Conservation (phyloP, 2,888 invertebrate species). For the Agriopis aurantiaria region DNA sequence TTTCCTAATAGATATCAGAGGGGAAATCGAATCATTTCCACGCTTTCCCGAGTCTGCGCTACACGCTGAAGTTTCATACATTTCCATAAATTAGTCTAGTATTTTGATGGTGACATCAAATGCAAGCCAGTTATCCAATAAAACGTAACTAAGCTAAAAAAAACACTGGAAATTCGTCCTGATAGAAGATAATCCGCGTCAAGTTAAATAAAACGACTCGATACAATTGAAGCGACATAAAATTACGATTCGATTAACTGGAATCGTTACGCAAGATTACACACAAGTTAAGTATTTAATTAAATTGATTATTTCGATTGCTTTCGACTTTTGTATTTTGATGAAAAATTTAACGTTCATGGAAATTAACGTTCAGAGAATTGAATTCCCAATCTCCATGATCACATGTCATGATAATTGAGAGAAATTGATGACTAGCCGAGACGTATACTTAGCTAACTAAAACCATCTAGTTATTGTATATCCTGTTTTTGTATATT, state of each 20-base stretch:
- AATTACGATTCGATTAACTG: slow-evolving; percentile 17
- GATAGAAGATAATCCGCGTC: not conserved
- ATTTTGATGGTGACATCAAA: not conserved
- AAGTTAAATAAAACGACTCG: slow-evolving; percentile 3
- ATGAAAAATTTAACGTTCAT: too few relatives aligned
- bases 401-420: too few relatives aligned
- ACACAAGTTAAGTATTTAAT: slow-evolving; percentile 8
- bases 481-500: too few relatives aligned
- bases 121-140: too few relatives aligned
- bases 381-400: too few relatives aligned
- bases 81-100: not conserved
- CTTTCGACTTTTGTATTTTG: slow-evolving; percentile 1
- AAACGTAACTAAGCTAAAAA: not conserved
- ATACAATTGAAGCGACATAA: slow-evolving; percentile 7
- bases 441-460: too few relatives aligned
- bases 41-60: not conserved
- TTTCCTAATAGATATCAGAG: slow-evolving; percentile 11
- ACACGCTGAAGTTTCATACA: slow-evolving; percentile 3
- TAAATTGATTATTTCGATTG: slow-evolving; percentile 13
- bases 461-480: too few relatives aligned
- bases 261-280: slow-evolving; percentile 19
- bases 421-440: too few relatives aligned
- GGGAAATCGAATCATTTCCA: slow-evolving; percentile 18
- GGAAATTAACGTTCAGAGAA: too few relatives aligned
- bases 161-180: not conserved